These are phyloP conservation scores for Laupala kohalensis DNA, from an alignment of 1,140 invertebrate species.

Conservation along the genomic window DNA sequence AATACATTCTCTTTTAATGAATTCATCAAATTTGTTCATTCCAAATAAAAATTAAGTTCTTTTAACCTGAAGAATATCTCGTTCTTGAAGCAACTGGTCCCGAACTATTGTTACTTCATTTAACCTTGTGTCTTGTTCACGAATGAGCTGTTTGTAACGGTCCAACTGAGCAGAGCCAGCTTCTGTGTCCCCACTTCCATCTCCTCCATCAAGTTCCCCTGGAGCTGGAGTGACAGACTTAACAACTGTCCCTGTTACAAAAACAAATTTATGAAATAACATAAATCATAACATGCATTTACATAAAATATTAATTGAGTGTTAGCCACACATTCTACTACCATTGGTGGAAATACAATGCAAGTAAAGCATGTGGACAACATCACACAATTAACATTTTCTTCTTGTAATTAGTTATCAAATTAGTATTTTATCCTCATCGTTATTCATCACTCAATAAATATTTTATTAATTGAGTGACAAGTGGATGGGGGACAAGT, in stretches of 20 bases:
- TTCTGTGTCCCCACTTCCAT: not conserved
- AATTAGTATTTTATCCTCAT: too few species aligned
- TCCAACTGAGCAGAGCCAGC: constrained; percentile 31
- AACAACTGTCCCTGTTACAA: constrained; percentile 30
- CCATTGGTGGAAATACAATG: too few species aligned
- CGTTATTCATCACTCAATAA: too few species aligned
- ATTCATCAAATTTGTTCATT: too few species aligned
- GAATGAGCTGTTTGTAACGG: constrained; percentile 81
- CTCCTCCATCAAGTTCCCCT: constrained; percentile 29
- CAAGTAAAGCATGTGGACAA: too few species aligned
- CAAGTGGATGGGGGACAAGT: too few species aligned
- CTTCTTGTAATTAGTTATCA: not conserved
- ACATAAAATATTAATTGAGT: not conserved
- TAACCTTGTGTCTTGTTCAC: constrained; percentile 68
- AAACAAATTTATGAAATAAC: not conserved
- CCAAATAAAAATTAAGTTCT: not conserved
- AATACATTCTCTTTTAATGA: too few species aligned
- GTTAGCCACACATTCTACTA: not conserved
- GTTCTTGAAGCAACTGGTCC: constrained; percentile 27
- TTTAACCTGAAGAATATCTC: not conserved
- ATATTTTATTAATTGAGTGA: too few species aligned
- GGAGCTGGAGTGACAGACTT: constrained; percentile 42
- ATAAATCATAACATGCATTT: not conserved
- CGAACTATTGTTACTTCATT: constrained; percentile 35
- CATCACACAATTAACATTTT: not conserved